Percentiles rank a stretch among this genome's conserved stretches.
These are phyloP conservation scores for Panagrolaimus sp. DNA, from an alignment of 1,140 invertebrate genomes.

Conservation along the genomic window DNA sequence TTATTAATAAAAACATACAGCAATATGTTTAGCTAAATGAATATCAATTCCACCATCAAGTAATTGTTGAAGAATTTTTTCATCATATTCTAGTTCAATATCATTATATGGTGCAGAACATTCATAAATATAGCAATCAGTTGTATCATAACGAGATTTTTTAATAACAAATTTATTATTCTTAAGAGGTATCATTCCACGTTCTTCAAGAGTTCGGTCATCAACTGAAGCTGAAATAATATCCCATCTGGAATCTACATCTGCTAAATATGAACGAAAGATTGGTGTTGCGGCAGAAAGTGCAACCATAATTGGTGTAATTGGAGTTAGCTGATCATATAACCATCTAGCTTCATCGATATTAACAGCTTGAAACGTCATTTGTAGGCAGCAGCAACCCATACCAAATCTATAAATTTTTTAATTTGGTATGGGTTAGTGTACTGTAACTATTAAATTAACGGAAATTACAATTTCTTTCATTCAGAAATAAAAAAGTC, in stretches of 20 bases:
- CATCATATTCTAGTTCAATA: slow-evolving; percentile 78
- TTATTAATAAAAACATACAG: no score
- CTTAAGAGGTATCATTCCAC: slow-evolving; percentile 68
- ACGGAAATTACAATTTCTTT: no score
- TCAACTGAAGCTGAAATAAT: slow-evolving; percentile 67
- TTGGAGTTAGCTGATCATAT: slow-evolving; percentile 91
- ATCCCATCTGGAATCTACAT: slow-evolving; percentile 81
- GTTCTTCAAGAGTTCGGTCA: slow-evolving; percentile 86
- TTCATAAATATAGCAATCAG: slow-evolving; percentile 88
- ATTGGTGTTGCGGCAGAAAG: slow-evolving; percentile 90
- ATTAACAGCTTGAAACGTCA: slow-evolving; percentile 80
- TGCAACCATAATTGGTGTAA: slow-evolving; percentile 95
- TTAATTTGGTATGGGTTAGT: no score
- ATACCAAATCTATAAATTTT: slow-evolving; percentile 73
- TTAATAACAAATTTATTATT: slow-evolving; percentile 76
- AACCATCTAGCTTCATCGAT: slow-evolving; percentile 86
- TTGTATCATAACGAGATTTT: slow-evolving; percentile 95
- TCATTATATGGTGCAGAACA: slow-evolving; percentile 84
- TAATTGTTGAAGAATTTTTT: slow-evolving; percentile 74
- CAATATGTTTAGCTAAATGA: slow-evolving; percentile 7
- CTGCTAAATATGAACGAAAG: slow-evolving; percentile 82
- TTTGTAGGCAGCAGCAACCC: slow-evolving; percentile 93
- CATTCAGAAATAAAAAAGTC: no score
- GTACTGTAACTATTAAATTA: no score
- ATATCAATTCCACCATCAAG: slow-evolving; percentile 67